phyloP scores from a whole-genome alignment of 2,797 vertebrate species.

The Aplochiton taeniatus region DNA sequence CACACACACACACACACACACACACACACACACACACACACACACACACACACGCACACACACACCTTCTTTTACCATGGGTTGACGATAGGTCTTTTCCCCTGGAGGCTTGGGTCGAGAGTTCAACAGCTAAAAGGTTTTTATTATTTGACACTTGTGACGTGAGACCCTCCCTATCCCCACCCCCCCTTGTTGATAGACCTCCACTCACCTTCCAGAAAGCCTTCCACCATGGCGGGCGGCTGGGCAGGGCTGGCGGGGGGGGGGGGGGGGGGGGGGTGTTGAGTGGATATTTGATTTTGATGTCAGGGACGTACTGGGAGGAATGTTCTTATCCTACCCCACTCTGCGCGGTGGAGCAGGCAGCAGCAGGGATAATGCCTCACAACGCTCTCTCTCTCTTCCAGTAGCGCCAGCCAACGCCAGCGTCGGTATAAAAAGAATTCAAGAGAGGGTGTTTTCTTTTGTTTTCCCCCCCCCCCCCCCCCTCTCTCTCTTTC shows the following conservation, averaged over 20 bases:
- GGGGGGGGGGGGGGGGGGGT: no score
- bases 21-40: no score
- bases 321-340: not conserved
- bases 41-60: no score
- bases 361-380: not conserved
- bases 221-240: slow-evolving; percentile 2
- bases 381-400: no score
- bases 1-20: no score
- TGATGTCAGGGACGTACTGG: not conserved
- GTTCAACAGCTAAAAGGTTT: slow-evolving; percentile 26
- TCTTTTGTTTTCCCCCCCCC: slow-evolving; percentile 51
- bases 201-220: slow-evolving; percentile 25
- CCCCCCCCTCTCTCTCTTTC: slow-evolving; percentile 52
- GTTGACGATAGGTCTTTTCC: not conserved
- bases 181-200: no score
- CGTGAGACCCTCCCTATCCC: no score
- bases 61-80: no score
- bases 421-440: slow-evolving; percentile 47
- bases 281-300: not conserved
- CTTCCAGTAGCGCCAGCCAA: not conserved
- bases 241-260: no score
- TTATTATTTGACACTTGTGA: slow-evolving; percentile 11
- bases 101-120: slow-evolving; percentile 18
- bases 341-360: not conserved
- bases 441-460: slow-evolving; percentile 40